phyloP scores from a whole-genome alignment of 2,797 vertebrate genomes.

The Columba guinea region DNA sequence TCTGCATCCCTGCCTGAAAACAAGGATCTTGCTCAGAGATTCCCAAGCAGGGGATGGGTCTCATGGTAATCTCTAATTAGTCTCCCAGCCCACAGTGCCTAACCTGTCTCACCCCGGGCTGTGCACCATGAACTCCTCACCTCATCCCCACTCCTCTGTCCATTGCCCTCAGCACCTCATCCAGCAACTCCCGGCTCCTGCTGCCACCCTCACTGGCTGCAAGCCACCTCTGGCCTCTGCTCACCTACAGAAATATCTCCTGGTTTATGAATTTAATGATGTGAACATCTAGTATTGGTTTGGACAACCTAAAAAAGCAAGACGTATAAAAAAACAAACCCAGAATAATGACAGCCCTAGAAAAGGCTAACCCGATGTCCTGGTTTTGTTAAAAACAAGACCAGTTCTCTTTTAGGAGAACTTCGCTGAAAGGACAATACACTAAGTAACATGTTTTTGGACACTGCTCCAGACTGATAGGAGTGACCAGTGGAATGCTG shows the following conservation, averaged over 20 bases:
- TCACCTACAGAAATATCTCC: background rate
- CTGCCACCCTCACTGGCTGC: fast-evolving
- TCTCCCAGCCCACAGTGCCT: background rate
- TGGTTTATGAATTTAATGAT: background rate
- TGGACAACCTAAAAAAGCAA: background rate
- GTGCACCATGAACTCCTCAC: fast-evolving
- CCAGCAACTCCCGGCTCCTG: background rate
- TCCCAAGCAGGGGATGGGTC: fast-evolving
- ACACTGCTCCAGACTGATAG: too few relatives aligned
- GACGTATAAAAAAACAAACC: background rate
- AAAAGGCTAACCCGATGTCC: background rate
- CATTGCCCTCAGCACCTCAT: fast-evolving
- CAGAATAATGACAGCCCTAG: background rate
- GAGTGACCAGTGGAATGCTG: too few relatives aligned
- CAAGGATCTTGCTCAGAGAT: background rate
- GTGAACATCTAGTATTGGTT: background rate
- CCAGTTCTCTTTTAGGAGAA: too few relatives aligned
- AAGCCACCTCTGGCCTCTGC: background rate
- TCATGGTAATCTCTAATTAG: background rate
- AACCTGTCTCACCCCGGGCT: background rate
- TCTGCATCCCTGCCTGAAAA: background rate
- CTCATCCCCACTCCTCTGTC: fast-evolving
- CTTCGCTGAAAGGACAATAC: too few relatives aligned
- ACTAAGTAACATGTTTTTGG: too few relatives aligned
- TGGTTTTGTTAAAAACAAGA: too few relatives aligned